Percentiles rank a stretch among this genome's conserved stretches.
These are phyloP conservation scores for Brienomyrus brachyistius DNA, from an alignment of 2,113 vertebrate species.

Conservation along the genomic window DNA sequence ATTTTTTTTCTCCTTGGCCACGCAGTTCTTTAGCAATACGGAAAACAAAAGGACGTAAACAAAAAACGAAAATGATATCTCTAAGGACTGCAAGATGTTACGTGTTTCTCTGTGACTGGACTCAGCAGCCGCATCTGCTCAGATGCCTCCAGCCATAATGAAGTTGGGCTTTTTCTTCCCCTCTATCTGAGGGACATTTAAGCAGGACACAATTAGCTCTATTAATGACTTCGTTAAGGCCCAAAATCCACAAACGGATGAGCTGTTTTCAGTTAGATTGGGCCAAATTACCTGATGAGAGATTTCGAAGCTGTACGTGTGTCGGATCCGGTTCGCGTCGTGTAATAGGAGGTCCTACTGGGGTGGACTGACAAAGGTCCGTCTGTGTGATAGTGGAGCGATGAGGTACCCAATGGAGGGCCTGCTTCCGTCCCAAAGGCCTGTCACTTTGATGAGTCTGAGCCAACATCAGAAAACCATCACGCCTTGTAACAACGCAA, in stretches of 20 bases:
- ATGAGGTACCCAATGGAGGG: not conserved
- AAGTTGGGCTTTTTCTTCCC: not conserved
- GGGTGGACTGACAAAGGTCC: not conserved
- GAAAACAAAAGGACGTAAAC: not conserved
- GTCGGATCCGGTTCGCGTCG: not conserved
- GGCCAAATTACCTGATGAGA: not conserved
- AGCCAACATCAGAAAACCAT: not conserved
- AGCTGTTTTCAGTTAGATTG: not conserved
- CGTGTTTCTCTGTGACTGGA: not conserved
- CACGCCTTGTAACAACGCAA: not conserved
- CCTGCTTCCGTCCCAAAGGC: not conserved
- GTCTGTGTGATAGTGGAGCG: not conserved
- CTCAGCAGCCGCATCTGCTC: not conserved
- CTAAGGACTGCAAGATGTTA: not conserved
- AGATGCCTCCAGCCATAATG: not conserved
- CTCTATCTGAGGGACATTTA: not conserved
- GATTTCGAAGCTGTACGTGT: not conserved
- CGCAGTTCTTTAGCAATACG: not conserved
- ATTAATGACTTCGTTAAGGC: not conserved
- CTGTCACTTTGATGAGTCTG: not conserved
- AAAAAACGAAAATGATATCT: not conserved
- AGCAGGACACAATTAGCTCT: not conserved
- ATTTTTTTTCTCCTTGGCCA: not conserved
- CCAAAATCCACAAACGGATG: not conserved
- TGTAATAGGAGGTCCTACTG: not conserved